phyloP scores from a whole-genome alignment of 92 coral and sea anemone genomes.

The Plumapathes pennacea region DNA sequence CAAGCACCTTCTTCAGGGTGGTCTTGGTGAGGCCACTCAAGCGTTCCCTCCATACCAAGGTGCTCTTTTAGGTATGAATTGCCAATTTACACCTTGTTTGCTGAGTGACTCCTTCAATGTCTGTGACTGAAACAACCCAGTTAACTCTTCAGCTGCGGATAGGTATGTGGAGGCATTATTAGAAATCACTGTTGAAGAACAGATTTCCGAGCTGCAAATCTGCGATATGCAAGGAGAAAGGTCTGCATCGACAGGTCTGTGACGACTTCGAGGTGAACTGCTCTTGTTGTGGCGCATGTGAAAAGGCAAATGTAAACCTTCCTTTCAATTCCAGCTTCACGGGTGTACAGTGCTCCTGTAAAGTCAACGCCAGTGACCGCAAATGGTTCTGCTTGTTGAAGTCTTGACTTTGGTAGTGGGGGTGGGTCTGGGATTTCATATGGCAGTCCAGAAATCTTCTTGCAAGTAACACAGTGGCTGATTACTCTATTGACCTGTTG shows the following conservation, averaged over 20 bases:
- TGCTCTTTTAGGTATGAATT: constrained; percentile 63
- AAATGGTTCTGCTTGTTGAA: constrained; percentile 34
- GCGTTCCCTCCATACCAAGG: constrained; percentile 64
- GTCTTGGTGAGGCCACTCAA: constrained; percentile 58
- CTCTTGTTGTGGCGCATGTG: constrained; percentile 55
- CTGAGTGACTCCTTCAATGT: constrained; percentile 38
- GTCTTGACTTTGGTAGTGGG: constrained; percentile 42
- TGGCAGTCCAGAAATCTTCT: constrained; percentile 31
- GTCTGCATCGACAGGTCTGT: constrained; percentile 39
- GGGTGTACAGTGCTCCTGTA: constrained; percentile 46
- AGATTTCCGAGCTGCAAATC: constrained; percentile 49
- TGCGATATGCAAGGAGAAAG: constrained; percentile 48
- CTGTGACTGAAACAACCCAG: constrained; percentile 37
- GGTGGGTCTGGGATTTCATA: constrained; percentile 28
- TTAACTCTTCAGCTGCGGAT: constrained; percentile 38
- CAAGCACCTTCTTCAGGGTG: constrained; percentile 49
- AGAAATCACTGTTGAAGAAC: constrained; percentile 48
- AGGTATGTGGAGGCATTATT: constrained; percentile 57
- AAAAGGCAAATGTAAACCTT: constrained; percentile 48
- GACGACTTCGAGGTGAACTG: constrained; percentile 55
- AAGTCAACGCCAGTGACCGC: constrained; percentile 49
- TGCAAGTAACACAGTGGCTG: constrained; percentile 50
- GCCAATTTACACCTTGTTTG: constrained; percentile 50
- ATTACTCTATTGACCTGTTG: constrained; percentile 35
- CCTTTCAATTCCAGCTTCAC: not conserved